These are phyloP conservation scores for Invenusta paracnida DNA, from an alignment of 2,888 invertebrate species.

Conservation along the genomic window DNA sequence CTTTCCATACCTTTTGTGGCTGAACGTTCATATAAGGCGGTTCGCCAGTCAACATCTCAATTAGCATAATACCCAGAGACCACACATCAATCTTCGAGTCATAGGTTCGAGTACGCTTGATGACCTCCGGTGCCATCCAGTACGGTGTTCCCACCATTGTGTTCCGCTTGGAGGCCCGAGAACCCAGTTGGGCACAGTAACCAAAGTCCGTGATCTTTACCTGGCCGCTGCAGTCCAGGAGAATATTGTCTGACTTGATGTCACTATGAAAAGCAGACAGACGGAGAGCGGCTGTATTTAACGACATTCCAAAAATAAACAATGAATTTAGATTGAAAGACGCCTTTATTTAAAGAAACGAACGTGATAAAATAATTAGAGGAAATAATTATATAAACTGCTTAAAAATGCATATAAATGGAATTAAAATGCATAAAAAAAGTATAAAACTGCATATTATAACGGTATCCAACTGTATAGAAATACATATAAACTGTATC, in stretches of 20 bases:
- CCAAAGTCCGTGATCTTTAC: constrained; percentile 73
- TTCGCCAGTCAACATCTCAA: constrained; percentile 88
- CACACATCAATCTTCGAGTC: constrained; percentile 68
- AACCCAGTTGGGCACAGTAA: constrained; percentile 83
- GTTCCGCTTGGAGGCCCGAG: constrained; percentile 68
- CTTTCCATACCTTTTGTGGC: constrained; percentile 66
- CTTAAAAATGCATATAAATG: no score
- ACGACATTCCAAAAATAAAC: no score
- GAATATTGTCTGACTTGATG: constrained; percentile 66
- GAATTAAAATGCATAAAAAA: no score
- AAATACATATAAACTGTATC: no score
- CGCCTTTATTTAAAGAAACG: background rate
- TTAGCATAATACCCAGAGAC: constrained; percentile 80
- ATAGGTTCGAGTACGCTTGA: constrained; percentile 66
- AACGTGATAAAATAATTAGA: no score
- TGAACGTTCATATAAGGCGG: constrained; percentile 88
- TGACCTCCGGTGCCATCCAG: constrained; percentile 85
- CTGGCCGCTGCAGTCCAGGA: constrained; percentile 41
- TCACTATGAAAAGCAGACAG: constrained; percentile 58
- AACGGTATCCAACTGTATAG: no score
- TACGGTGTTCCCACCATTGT: constrained; percentile 68
- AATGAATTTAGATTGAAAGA: background rate
- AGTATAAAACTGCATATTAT: no score
- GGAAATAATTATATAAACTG: no score
- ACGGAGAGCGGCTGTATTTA: no score